A percentile compares a stretch with the other conserved stretches of the same genome.
Conservation (phyloP, 2,888 invertebrate species). For the Aromia moschata region DNA sequence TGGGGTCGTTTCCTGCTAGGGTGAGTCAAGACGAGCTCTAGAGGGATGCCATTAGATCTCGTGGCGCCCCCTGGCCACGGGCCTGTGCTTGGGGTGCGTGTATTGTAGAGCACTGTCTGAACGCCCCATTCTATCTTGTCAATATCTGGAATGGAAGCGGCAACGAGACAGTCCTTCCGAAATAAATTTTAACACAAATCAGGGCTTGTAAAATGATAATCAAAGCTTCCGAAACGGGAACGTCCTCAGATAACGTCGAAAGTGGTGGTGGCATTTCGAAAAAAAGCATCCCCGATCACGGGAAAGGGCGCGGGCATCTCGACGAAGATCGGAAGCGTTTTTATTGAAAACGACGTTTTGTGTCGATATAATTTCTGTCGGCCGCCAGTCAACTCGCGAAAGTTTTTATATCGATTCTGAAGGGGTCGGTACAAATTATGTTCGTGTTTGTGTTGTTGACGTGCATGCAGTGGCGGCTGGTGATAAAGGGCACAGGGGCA, state of each 20-base stretch:
- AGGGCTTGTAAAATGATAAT: conserved; percentile 17
- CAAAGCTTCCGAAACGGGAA: conserved; percentile 10
- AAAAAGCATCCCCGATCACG: neutral
- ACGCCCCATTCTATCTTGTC: neutral
- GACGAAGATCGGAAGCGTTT: conserved; percentile 42
- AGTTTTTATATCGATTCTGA: conserved; percentile 2
- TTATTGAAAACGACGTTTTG: conserved; percentile 40
- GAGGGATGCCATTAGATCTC: too few relatives aligned
- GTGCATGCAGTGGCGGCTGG: too few relatives aligned
- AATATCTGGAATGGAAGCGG: neutral
- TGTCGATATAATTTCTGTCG: conserved; percentile 34
- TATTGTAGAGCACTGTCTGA: too few relatives aligned
- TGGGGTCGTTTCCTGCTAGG: too few relatives aligned
- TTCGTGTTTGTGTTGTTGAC: neutral
- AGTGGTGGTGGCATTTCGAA: too few relatives aligned
- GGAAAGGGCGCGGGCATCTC: conserved; percentile 35
- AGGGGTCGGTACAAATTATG: conserved; percentile 8
- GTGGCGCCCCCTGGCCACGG: too few relatives aligned
- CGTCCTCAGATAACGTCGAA: conserved; percentile 15
- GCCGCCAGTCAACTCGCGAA: conserved; percentile 3
- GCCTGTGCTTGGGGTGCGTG: too few relatives aligned
- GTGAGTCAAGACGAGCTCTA: too few relatives aligned
- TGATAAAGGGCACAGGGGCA: too few relatives aligned
- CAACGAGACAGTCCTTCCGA: conserved; percentile 8
- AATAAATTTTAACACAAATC: conserved; percentile 21